Base-by-base conservation (phyloP, 2,888 invertebrate species). In the Hirtodrosophila alboralis region DNA sequence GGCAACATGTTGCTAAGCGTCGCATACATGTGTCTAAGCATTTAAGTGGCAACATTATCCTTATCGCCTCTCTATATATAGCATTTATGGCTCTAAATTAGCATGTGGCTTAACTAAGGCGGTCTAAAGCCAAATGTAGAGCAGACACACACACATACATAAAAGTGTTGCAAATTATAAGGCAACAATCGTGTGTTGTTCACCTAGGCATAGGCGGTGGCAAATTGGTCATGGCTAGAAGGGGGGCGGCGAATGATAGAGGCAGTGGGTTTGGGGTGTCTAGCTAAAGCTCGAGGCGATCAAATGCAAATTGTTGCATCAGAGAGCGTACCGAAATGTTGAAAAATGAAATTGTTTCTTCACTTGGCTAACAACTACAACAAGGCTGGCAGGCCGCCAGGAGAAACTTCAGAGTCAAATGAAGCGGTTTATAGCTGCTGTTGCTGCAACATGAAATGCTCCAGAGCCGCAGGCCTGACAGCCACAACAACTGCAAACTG, bases 271-370 rank as follows among this genome's bases (percentile, higher is more conserved):
- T n/a, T n/a, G n/a, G n/a, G n/a, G n/a, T n/a, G n/a, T n/a, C 1
- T 8, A 37, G 36, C 26, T 36, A 12, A 30, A 18, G 53, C 60
- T 40, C 10, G 54, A 10, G 61, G 72, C 66, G 33, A 52, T 10
- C 57, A 37, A 70, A 84, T 81, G 85, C 85, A 84, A 78, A 84
- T 84, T 81, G 79, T 78, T 78, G 79, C 78, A 78, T 84, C 85
- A 81, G 84, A 54, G 63, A 66, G 63, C 70, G 34, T 44, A 31
- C 36, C 69, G 45, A 72, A 69, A 60, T 48, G 62, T 44, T 58
- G 64, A 47, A 61, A 84, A 85, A 75, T 79, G 67, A 83, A 80
- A 85, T 85, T 83, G 84, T 80, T 79, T 63, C 75, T 63, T 58
- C 72, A 73, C 61, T 63, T 48, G 61, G 37, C 54, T 56, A 75